Evolutionary conservation across 2,888 invertebrate species (phyloP).

Genomic region (Drosophila meridionalis): DNA sequence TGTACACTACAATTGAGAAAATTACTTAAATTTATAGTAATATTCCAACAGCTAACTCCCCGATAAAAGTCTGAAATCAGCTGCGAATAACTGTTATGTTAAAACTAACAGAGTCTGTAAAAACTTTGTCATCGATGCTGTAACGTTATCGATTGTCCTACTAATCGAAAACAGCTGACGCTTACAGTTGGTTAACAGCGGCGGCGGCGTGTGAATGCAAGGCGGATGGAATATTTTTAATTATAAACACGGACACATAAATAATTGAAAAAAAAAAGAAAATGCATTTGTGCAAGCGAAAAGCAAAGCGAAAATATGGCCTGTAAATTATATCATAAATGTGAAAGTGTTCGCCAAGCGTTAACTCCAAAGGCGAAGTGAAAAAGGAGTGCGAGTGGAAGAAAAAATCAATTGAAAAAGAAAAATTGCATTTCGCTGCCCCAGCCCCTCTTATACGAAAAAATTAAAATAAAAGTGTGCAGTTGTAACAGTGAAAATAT

Average conservation of each 20-base stretch:
- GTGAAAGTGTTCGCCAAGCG: slow-evolving; percentile 67
- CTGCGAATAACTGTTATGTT: slow-evolving; percentile 22
- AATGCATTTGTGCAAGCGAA: slow-evolving; percentile 72
- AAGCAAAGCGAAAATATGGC: slow-evolving; percentile 73
- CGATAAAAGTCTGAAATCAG: slow-evolving; percentile 16
- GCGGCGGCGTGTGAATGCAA: slow-evolving; percentile 51
- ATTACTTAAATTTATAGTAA: no score
- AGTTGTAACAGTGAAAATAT: slow-evolving; percentile 55
- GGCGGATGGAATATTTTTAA: slow-evolving; percentile 50
- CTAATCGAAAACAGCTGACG: slow-evolving; percentile 51
- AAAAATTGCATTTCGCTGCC: slow-evolving; percentile 77
- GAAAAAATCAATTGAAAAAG: slow-evolving; percentile 70
- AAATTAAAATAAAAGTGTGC: slow-evolving; percentile 60
- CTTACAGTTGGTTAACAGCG: slow-evolving; percentile 59
- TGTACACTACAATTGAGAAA: background rate
- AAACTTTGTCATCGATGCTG: slow-evolving; percentile 5
- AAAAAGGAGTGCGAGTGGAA: slow-evolving; percentile 67
- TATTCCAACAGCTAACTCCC: background rate
- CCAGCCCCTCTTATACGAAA: slow-evolving; percentile 57
- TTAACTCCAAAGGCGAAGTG: slow-evolving; percentile 44
- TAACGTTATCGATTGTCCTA: slow-evolving; percentile 33
- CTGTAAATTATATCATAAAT: slow-evolving; percentile 71
- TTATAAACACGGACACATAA: slow-evolving; percentile 49
- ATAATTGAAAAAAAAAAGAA: slow-evolving; percentile 54
- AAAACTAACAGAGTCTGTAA: slow-evolving; percentile 19